Conservation (phyloP, 1,140 invertebrate genomes). For the Lordiphosa mommai region DNA sequence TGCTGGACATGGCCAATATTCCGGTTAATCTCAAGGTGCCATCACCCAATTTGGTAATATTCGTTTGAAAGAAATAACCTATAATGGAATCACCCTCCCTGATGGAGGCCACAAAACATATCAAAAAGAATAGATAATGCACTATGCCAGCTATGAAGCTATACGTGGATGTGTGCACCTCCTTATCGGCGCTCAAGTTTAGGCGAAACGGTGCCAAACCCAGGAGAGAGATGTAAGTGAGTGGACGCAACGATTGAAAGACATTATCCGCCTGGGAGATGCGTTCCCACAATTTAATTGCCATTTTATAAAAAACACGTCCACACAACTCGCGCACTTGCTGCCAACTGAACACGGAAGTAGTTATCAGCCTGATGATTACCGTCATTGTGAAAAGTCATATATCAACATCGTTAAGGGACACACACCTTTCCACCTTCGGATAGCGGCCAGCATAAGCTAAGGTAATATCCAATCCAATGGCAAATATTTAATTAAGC, state of each 20-base stretch:
- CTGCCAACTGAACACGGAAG: conserved; percentile 40
- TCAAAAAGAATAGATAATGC: conserved; percentile 67
- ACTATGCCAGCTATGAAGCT: conserved; percentile 63
- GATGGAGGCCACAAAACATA: conserved; percentile 61
- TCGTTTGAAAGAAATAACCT: conserved; percentile 76
- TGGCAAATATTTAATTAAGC: conserved; percentile 73
- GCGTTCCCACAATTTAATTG: conserved; percentile 56
- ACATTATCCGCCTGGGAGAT: conserved; percentile 74
- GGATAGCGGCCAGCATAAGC: conserved; percentile 25
- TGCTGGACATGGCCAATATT: conserved; percentile 71
- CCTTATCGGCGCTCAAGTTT: conserved; percentile 58
- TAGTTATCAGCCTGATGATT: conserved; percentile 18
- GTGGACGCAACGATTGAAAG: conserved; percentile 66
- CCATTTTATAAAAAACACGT: conserved; percentile 45
- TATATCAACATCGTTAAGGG: conserved; percentile 57
- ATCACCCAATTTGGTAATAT: conserved; percentile 70
- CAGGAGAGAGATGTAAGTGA: conserved; percentile 64
- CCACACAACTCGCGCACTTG: conserved; percentile 8
- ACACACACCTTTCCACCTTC: conserved; percentile 6
- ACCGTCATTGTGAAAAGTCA: conserved; percentile 29
- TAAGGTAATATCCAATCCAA: conserved; percentile 57
- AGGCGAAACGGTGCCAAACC: conserved; percentile 69
- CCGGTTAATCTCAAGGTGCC: conserved; percentile 61
- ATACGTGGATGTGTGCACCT: conserved; percentile 64
- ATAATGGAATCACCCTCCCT: conserved; percentile 70